Evolutionary conservation across 2,113 vertebrate species (phyloP).

Genomic region (Plotosus lineatus): DNA sequence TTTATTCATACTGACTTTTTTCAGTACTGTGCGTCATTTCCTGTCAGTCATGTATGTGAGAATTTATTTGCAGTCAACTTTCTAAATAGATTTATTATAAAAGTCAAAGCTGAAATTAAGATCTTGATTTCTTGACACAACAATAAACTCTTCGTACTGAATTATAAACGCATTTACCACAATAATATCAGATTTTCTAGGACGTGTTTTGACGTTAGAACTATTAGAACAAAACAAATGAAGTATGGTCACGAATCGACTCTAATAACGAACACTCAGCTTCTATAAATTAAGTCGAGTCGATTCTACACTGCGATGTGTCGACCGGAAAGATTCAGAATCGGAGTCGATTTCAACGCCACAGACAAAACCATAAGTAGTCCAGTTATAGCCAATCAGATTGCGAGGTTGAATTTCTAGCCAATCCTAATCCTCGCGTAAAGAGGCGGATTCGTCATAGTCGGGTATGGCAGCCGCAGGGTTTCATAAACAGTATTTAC

Average conservation of each 20-base stretch:
- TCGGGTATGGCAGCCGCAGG: background rate
- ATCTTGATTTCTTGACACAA: background rate
- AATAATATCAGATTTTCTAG: too few relatives aligned
- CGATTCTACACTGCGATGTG: background rate
- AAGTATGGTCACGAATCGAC: background rate
- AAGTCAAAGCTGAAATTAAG: too few relatives aligned
- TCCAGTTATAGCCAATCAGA: background rate
- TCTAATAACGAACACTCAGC: too few relatives aligned
- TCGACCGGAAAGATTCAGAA: background rate
- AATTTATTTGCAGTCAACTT: too few relatives aligned
- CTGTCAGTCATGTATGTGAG: too few relatives aligned
- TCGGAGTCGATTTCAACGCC: background rate
- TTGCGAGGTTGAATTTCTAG: background rate
- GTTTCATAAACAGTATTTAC: conserved; percentile 9
- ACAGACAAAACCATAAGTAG: too few relatives aligned
- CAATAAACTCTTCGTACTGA: background rate
- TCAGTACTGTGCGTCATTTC: too few relatives aligned
- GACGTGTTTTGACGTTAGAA: background rate
- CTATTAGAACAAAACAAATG: too few relatives aligned
- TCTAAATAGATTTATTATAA: too few relatives aligned
- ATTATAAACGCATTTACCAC: background rate
- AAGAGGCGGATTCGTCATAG: background rate
- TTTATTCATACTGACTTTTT: too few relatives aligned
- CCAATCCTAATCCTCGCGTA: background rate
- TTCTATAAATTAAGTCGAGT: background rate